Base-by-base conservation (phyloP, 2,797 vertebrate species). In the Uromys caudimaculatus region DNA sequence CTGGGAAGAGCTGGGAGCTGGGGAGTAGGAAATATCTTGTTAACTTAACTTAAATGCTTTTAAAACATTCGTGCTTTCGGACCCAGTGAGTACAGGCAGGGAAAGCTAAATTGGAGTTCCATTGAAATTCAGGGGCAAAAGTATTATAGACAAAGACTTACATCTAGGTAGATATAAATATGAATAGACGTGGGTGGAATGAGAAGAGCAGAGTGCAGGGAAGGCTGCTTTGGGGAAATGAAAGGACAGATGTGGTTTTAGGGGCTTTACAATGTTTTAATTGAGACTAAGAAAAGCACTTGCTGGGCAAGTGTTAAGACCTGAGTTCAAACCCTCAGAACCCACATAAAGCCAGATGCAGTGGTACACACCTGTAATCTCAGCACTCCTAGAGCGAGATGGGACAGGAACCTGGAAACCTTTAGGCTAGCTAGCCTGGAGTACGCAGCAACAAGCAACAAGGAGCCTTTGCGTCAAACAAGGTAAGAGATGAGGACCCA, bases 31-130 rank as follows among this genome's bases (percentile, higher is more conserved):
- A 83, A 3, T 4, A 60, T 38, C 52, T 84, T 86, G 27, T 14
- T 90, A 84, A 89, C 89, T 88, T 92, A 8, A 73, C 6, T 54
- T 79, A 81, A 56, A 14, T 35, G 23, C 13, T 76, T 84, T 91
- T 41, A 54, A 91, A 94, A 83, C 38, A 41, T 85, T 90, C 62
- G 38, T 9, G 92, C 6, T 5, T 50, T 73, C 35, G 47, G 50
- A 58, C 17, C n/a, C 19, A 50, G 47, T 71, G 78, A 93, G 87
- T 84, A 84, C n/a, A 50, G 27, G 14, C 29, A 73, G 21, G 0
- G 11, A 71, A 91, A 82, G 69, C 67, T 69, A 93, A 94, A 69
- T 35, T 44, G 69, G 90, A 58, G n/a, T 81, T 82, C 58, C 44
- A 90, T 89, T 93, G 83, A 96, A 96, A 92, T 44, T 17, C 4